Evolutionary conservation across 2,888 invertebrate species (phyloP), one percentile per base, ranked within the genome.

Genomic region (Plusia festucae): DNA sequence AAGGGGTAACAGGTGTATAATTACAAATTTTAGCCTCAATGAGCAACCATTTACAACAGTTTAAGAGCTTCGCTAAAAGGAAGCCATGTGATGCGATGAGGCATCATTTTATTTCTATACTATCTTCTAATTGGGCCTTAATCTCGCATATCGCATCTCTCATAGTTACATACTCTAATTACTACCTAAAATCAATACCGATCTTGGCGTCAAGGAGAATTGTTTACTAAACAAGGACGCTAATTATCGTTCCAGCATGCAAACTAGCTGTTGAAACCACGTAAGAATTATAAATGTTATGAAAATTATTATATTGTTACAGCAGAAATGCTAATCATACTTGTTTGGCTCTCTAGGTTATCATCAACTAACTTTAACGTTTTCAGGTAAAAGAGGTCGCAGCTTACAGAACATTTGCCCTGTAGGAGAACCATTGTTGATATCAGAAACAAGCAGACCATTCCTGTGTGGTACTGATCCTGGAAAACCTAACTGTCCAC

Each of bases 401-500:
- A 97, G 97, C 84, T 95, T 98, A 60, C 96, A 96, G 71, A 97
- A 97, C 80, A 96, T 97, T 64, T 98, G 98, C 81, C 97, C 98
- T 0, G 96, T 97, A 1, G 98, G 98, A 58, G 96, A 97, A 59
- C 97, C 97, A 0, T 91, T 98, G 49, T 93, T 97, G 54, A 97
- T 97, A 93, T 90, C 96, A 8, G 98, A 97, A 79, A 97, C 97
- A 2, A 96, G 96, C 34, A 94, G 97, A 54, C 98, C 98, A 0
- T 98, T 98, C 90, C 93, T 98, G 30, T 98, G 98, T 86, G 98
- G 98, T 15, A 96, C 96, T 22, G 97, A 97, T 49, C 96, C 97
- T 6, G 97, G 98, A 34, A 98, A 98, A 91, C 98, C 98, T 0
- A 96, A 96, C 76, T 98, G 98, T 83, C 98, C 98, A 0, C 97